Conservation (phyloP, 2,113 vertebrate genomes). For the Caloenas nicobarica region DNA sequence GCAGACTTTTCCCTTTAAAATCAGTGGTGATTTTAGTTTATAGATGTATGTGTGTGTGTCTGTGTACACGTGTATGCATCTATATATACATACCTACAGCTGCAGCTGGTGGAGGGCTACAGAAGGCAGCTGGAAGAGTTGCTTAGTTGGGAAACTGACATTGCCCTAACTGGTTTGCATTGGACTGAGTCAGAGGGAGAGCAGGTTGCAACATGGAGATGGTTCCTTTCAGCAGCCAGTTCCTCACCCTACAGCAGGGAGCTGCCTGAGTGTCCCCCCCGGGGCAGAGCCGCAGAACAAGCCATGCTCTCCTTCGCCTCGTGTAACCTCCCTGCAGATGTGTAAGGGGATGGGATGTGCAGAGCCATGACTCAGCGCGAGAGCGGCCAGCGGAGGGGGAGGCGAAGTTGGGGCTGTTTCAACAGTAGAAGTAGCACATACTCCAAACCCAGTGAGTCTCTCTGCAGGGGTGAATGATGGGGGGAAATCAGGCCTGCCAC, state of each 20-base stretch:
- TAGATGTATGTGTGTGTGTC: neutral
- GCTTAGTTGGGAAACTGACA: neutral
- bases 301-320: neutral
- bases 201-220: neutral
- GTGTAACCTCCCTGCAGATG: neutral
- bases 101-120: neutral
- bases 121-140: neutral
- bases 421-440: neutral
- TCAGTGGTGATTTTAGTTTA: neutral
- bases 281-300: neutral
- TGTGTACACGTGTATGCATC: neutral
- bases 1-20: neutral
- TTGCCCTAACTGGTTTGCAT: neutral
- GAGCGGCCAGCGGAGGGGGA: neutral
- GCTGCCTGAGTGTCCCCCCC: neutral
- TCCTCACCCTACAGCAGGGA: neutral
- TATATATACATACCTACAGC: too few relatives aligned
- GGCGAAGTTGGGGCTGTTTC: neutral
- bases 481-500: neutral
- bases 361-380: neutral
- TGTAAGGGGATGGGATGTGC: neutral
- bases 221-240: neutral
- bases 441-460: neutral
- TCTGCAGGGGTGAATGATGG: neutral
- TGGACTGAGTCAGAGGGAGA: neutral